Evolutionary conservation across 1,140 invertebrate genomes (phyloP).

Genomic region (Littorina saxatilis): DNA sequence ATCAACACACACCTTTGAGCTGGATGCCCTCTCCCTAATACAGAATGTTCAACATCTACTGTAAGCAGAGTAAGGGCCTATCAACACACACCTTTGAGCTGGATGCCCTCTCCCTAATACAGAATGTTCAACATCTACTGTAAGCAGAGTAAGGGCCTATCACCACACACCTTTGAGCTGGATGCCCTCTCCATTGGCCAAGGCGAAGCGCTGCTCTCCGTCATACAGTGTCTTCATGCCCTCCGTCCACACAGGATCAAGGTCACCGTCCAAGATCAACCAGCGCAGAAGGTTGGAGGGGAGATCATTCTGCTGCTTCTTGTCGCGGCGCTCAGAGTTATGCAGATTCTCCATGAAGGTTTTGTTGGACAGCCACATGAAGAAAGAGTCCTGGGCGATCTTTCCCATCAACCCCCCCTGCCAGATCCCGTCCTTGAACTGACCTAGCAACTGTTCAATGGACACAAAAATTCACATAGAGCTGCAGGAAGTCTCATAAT

Average conservation of each 20-base stretch:
- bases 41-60: neutral
- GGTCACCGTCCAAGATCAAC: slow-evolving; percentile 72
- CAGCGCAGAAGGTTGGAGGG: slow-evolving; percentile 67
- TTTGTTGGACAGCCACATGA: slow-evolving; percentile 63
- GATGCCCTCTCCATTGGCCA: slow-evolving; percentile 66
- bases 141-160: too few species aligned
- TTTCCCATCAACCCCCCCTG: slow-evolving; percentile 67
- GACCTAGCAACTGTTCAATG: slow-evolving; percentile 66
- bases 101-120: slow-evolving; percentile 61
- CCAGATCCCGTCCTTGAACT: slow-evolving; percentile 68
- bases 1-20: neutral
- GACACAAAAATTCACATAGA: neutral
- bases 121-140: neutral
- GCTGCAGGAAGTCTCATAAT: too few species aligned
- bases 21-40: neutral
- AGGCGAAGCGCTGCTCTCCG: slow-evolving; percentile 55
- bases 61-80: neutral
- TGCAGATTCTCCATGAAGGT: slow-evolving; percentile 52
- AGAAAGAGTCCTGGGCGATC: slow-evolving; percentile 60
- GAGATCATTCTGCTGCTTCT: slow-evolving; percentile 48
- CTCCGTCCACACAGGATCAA: slow-evolving; percentile 70
- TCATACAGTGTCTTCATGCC: slow-evolving; percentile 69
- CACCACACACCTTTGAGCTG: slow-evolving; percentile 55
- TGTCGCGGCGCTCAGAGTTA: slow-evolving; percentile 52
- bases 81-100: slow-evolving; percentile 54